Conservation (phyloP, 2,113 vertebrate species). For the Forbesichthys papilliferus region DNA sequence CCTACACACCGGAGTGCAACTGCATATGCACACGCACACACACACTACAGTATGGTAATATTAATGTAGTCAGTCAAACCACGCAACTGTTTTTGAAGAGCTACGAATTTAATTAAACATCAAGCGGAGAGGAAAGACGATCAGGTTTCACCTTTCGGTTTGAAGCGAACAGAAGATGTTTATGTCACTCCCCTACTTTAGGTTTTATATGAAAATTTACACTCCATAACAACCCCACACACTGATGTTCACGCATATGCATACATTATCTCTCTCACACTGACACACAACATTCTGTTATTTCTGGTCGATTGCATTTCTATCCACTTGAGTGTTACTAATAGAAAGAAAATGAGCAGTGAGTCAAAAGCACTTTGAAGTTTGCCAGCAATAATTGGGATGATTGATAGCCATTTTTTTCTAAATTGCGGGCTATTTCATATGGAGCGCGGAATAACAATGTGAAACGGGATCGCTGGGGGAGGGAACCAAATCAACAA, state of each 20-base stretch:
- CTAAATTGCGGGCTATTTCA: slow-evolving; percentile 48
- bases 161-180: slow-evolving; percentile 28
- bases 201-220: slow-evolving; percentile 21
- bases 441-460: slow-evolving; percentile 38
- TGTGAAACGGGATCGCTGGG: slow-evolving; percentile 18
- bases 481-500: slow-evolving; percentile 6
- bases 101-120: slow-evolving; percentile 27
- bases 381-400: slow-evolving; percentile 60
- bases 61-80: slow-evolving; percentile 10
- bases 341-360: slow-evolving; percentile 62
- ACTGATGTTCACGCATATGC: neutral
- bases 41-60: neutral
- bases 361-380: slow-evolving; percentile 45
- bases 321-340: slow-evolving; percentile 56
- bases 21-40: neutral
- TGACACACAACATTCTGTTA: slow-evolving; percentile 14
- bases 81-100: neutral
- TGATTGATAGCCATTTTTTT: slow-evolving; percentile 62
- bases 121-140: slow-evolving; percentile 31
- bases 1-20: neutral
- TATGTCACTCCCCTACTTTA: slow-evolving; percentile 18
- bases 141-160: slow-evolving; percentile 20
- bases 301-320: slow-evolving; percentile 42
- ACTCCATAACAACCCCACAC: neutral
- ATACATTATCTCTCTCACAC: too few species aligned